A percentile compares a stretch with the other conserved stretches of the same genome.
Evolutionary conservation across 2,113 vertebrate species (phyloP).

Genomic region (Apteryx mantelli): DNA sequence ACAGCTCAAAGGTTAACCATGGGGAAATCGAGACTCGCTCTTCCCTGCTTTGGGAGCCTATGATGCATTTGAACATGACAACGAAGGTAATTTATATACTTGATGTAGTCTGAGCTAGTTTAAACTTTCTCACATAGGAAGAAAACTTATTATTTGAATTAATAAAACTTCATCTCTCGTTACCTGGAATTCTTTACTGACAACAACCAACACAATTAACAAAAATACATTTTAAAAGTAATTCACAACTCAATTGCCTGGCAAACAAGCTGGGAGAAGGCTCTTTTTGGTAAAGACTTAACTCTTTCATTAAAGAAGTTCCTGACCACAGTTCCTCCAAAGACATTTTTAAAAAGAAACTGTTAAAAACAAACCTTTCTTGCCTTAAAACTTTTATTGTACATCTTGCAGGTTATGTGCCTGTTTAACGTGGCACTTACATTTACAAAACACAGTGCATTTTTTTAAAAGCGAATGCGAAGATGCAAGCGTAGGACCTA

Average conservation of each 20-base stretch:
- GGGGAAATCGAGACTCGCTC: accelerated
- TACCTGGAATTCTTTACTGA: neutral
- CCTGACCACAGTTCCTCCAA: neutral
- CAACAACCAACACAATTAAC: neutral
- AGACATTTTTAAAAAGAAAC: neutral
- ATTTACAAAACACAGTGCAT: neutral
- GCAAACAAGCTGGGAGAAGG: neutral
- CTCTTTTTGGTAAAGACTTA: neutral
- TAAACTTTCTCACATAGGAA: neutral
- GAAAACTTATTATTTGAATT: neutral
- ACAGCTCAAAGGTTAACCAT: neutral
- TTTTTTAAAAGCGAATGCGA: neutral
- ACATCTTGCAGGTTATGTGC: neutral
- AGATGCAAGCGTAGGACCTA: neutral
- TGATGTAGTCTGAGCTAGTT: accelerated
- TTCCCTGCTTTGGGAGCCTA: neutral
- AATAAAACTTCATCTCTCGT: neutral
- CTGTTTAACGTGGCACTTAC: neutral
- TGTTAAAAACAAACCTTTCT: neutral
- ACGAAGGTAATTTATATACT: neutral
- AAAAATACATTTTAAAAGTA: neutral
- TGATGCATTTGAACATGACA: accelerated
- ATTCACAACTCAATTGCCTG: neutral
- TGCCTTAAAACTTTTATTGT: neutral
- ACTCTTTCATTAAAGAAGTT: neutral